phyloP scores from a whole-genome alignment of 2,888 invertebrate genomes.

The Brassicogethes aeneus region DNA sequence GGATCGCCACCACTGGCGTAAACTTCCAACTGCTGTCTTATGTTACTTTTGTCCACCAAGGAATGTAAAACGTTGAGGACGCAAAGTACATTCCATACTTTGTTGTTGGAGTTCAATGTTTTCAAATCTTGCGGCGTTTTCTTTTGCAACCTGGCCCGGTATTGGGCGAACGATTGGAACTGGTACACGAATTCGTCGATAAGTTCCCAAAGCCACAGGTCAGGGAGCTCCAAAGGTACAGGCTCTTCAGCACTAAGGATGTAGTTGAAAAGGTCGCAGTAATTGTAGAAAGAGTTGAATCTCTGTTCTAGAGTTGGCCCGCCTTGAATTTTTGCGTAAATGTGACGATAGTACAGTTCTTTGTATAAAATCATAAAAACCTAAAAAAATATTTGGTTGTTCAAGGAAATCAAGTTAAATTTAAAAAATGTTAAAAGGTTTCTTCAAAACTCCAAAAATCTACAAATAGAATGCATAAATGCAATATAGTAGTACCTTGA shows the following conservation, averaged over 20 bases:
- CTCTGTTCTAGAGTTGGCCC: slow-evolving; percentile 88
- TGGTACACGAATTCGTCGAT: slow-evolving; percentile 99
- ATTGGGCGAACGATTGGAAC: slow-evolving; percentile 85
- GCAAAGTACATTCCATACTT: slow-evolving; percentile 97
- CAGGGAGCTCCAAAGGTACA: slow-evolving; percentile 84
- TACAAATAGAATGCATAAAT: too few species aligned
- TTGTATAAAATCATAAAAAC: slow-evolving; percentile 94
- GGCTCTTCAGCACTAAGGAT: slow-evolving; percentile 86
- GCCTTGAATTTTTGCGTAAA: slow-evolving; percentile 86
- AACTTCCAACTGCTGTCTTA: slow-evolving; percentile 93
- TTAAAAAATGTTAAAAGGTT: too few species aligned
- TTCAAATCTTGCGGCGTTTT: slow-evolving; percentile 74
- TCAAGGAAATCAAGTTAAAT: too few species aligned
- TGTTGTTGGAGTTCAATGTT: slow-evolving; percentile 68
- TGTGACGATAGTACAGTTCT: slow-evolving; percentile 94
- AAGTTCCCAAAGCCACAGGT: slow-evolving; percentile 99
- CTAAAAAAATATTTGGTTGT: slow-evolving; percentile 45
- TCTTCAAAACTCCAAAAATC: too few species aligned
- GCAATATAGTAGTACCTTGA: too few species aligned
- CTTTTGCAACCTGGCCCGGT: slow-evolving; percentile 62
- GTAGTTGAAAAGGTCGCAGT: slow-evolving; percentile 95
- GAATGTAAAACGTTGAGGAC: slow-evolving; percentile 97
- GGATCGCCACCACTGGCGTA: slow-evolving; percentile 81
- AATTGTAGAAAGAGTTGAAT: slow-evolving; percentile 94
- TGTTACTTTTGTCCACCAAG: slow-evolving; percentile 95